Evolutionary conservation across 2,888 invertebrate genomes (phyloP), one percentile per base, ranked within the genome.

Genomic region (Netelia inedita): DNA sequence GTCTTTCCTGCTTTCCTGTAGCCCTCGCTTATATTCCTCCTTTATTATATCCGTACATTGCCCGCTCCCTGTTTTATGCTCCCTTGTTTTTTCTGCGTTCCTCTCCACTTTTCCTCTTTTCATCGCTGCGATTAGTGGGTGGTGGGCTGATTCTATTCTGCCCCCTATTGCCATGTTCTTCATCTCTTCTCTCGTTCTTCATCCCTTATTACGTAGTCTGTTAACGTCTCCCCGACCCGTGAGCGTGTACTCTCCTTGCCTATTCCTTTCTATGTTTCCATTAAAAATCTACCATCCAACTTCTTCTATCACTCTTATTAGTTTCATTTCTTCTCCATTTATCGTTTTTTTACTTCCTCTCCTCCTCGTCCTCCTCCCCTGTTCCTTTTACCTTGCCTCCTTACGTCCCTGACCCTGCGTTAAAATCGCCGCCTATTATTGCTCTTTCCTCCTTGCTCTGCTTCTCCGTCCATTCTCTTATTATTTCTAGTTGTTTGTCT

Each of bases 121-220:
- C 16, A 21, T 19, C 28, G 28, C n/a, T 11, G 41, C 23, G 5
- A 28, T 53, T 11, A 69, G 50, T 2, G 63, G 79, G n/a, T 69
- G 59, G 35, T 79, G 71, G 11, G 53, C 79, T 19, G 71, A 79
- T 2, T 79, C 69, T 2, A 76, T 35, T 8, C 43, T 28, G 3
- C 68, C 11, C 23, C 16, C n/a, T 41, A 61, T 1, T n/a, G 21
- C 14, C 28, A 61, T 28, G 14, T 23, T 11, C 14, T 23, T 3
- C 1, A 79, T 14, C 46, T 46, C 21, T 5, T 79, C 1, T 55
- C 50, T 9, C 68, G 57, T 41, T 68, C 23, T 14, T 59, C 16
- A 35, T 46, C 28, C 50, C 43, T 11, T 11, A 68, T n/a, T 6
- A 23, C 55, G 16, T 78, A 78, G n/a, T 68, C 68, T 11, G 68